These are phyloP conservation scores for Malurus melanocephalus DNA, from an alignment of 2,113 vertebrate species.

Conservation along the genomic window DNA sequence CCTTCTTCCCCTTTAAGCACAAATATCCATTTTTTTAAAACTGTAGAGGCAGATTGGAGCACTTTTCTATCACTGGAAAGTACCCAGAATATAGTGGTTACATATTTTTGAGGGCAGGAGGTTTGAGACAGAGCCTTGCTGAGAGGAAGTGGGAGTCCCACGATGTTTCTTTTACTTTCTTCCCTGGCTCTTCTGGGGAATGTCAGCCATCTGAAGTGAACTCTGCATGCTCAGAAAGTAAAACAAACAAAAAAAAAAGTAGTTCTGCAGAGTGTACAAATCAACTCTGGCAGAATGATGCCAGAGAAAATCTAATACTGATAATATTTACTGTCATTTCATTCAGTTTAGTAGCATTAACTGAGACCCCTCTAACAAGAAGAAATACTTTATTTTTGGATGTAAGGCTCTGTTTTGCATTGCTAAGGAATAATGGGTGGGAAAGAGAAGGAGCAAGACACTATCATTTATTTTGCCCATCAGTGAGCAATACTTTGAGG, in stretches of 20 bases:
- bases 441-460: neutral
- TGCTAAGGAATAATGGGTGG: neutral
- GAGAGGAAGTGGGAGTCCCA: neutral
- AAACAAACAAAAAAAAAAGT: neutral
- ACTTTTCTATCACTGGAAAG: neutral
- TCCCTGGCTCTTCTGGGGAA: neutral
- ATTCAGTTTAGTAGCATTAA: neutral
- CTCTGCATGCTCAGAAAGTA: neutral
- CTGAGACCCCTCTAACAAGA: neutral
- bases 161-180: constrained; percentile 9
- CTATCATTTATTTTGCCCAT: neutral
- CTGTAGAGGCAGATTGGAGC: neutral
- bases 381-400: neutral
- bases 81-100: neutral
- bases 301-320: neutral
- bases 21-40: neutral
- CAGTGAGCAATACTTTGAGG: neutral
- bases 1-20: neutral
- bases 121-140: neutral
- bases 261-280: neutral
- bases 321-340: neutral
- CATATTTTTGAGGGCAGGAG: neutral
- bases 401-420: neutral
- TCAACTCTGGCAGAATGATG: neutral
- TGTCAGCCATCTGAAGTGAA: neutral